These are phyloP conservation scores for Marisa cornuarietis DNA, from an alignment of 1,140 invertebrate genomes.

Conservation along the genomic window DNA sequence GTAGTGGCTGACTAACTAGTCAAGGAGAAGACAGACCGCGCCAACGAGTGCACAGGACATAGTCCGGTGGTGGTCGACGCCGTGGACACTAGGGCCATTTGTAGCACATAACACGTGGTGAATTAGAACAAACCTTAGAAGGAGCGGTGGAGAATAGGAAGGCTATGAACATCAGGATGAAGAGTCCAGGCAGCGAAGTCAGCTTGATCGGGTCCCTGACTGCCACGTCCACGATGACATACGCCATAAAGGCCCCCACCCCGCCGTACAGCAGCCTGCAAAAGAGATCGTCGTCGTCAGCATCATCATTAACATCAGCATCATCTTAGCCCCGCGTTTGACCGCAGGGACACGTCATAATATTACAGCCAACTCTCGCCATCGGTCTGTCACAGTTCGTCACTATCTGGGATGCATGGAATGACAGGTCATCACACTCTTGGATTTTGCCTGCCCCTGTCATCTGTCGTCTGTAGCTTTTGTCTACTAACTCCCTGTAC, in stretches of 20 bases:
- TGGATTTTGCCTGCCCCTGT: no score
- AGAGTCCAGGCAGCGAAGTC: slow-evolving; percentile 41
- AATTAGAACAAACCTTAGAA: slow-evolving; percentile 6
- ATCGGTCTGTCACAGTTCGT: no score
- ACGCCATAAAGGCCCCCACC: slow-evolving; percentile 32
- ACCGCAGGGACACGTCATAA: no score
- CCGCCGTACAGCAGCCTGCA: slow-evolving; percentile 36
- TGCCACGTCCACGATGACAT: slow-evolving; percentile 35
- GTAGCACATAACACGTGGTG: neutral
- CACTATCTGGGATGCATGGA: no score
- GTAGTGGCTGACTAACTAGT: no score
- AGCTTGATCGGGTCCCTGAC: slow-evolving; percentile 41
- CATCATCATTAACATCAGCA: no score
- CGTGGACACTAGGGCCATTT: neutral
- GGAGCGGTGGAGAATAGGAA: slow-evolving; percentile 41
- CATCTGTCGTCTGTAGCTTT: no score
- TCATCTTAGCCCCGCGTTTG: no score
- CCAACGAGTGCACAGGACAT: neutral
- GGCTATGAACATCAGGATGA: slow-evolving; percentile 38
- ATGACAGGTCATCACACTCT: no score
- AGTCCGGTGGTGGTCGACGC: neutral
- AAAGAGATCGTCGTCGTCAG: neutral
- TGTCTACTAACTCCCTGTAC: no score
- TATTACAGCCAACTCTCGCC: no score
- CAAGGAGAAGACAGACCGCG: neutral